Evolutionary conservation across 2,113 vertebrate species (phyloP).

Genomic region (Podarcis muralis): DNA sequence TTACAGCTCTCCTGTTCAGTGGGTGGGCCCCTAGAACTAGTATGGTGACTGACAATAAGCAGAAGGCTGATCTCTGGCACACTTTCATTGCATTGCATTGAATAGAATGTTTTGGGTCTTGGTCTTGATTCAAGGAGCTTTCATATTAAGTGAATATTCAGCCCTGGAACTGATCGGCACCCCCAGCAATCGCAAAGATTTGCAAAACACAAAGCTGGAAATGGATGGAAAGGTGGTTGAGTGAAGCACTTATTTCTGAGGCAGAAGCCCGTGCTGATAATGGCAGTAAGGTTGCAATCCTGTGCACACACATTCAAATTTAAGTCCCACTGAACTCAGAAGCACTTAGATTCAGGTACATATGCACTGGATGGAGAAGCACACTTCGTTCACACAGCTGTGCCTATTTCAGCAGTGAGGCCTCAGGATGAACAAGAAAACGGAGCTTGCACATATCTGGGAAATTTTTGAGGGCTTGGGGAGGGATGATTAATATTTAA

Average conservation of each 20-base stretch:
- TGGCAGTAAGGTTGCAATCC: background rate
- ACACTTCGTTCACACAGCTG: background rate
- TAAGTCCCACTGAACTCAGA: background rate
- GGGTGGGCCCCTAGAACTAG: background rate
- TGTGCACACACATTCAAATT: background rate
- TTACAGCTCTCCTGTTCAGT: constrained; percentile 9
- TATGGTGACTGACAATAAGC: background rate
- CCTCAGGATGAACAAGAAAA: background rate
- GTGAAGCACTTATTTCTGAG: background rate
- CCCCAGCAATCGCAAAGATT: background rate
- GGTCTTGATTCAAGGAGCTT: background rate
- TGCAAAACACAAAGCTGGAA: background rate
- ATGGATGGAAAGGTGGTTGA: background rate
- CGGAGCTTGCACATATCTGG: background rate
- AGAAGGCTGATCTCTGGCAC: background rate
- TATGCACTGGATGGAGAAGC: background rate
- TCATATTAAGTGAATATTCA: background rate
- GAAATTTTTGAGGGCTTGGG: background rate
- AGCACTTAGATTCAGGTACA: background rate
- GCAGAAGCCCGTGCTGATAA: background rate
- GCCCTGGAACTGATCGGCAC: background rate
- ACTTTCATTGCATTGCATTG: background rate
- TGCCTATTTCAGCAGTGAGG: background rate
- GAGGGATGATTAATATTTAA: background rate
- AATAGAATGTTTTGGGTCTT: background rate